Evolutionary conservation across 1,140 invertebrate species (phyloP).

Genomic region (Leptinotarsa lineolata): DNA sequence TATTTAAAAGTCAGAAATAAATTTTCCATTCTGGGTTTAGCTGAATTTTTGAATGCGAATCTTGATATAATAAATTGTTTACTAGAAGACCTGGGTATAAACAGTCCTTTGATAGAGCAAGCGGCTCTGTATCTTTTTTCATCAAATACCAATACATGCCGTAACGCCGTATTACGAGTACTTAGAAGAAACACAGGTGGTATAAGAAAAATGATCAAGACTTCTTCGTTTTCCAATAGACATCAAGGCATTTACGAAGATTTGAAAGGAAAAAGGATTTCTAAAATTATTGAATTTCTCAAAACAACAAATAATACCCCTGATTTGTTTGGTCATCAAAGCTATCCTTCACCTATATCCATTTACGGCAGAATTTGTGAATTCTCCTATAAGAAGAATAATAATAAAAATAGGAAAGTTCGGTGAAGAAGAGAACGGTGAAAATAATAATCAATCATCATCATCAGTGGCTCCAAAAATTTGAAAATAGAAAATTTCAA

Average conservation of each 20-base stretch:
- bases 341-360: background rate
- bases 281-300: background rate
- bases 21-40: no score
- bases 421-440: no score
- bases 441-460: background rate
- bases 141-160: background rate
- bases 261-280: background rate
- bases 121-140: no score
- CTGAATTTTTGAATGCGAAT: no score
- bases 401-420: no score
- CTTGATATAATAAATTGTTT: no score
- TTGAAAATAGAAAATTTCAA: no score
- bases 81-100: no score
- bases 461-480: background rate
- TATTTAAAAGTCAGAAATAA: no score
- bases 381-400: background rate
- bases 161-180: background rate
- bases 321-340: background rate
- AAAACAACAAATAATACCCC: background rate
- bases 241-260: background rate
- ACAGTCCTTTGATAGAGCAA: no score
- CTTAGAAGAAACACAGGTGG: conserved; percentile 4
- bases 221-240: conserved; percentile 1
- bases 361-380: background rate
- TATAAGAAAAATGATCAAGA: background rate